Base-by-base conservation (phyloP, 1,140 invertebrate species). In the Apis dorsata region DNA sequence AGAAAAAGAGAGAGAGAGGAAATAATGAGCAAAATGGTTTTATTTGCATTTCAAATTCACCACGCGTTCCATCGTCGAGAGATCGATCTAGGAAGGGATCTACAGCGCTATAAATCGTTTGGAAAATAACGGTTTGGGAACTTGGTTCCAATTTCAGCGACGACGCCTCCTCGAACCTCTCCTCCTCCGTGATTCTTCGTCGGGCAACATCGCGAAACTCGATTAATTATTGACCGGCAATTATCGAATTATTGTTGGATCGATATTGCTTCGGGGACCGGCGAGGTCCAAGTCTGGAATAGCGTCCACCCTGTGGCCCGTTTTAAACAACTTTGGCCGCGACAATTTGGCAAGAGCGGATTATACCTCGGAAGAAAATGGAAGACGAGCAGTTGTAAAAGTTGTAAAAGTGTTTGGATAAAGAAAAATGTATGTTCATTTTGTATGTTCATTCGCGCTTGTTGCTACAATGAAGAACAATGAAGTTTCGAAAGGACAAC, bases 191-290 rank as follows among this genome's bases (percentile, higher is more conserved):
- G 44, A 53, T 80, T 73, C 70, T n/a, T 75, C 8, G 17, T 34
- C 12, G 2, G 13, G 17, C 15, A 65, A 24, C 71, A 44, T 62
- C 19, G 9, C 59, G 69, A 55, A 24, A 73, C 70, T 73, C n/a
- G 51, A 53, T 86, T 86, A 86, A 86, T 86, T 86, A 79, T 28
- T 63, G 34, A 63, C 62, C 57, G 53, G 34, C 69, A 70, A 83
- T 86, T 86, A 86, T 82, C 59, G 76, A 86, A 86, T 86, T 86
- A 78, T 59, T 68, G 59, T 51, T 7, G 34, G 62, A 62, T 63
- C 70, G 59, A 73, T 63, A 63, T 19, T 13, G 59, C 57, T 53
- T 11, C 4, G 34, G 28, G 19, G 8, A 17, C 15, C 19, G 28
- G 19, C 21, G 21, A 62, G 24, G 24, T n/a, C 68, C 2, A 34